Evolutionary conservation across 2,888 invertebrate species (phyloP).

Genomic region (Artemia sinica): DNA sequence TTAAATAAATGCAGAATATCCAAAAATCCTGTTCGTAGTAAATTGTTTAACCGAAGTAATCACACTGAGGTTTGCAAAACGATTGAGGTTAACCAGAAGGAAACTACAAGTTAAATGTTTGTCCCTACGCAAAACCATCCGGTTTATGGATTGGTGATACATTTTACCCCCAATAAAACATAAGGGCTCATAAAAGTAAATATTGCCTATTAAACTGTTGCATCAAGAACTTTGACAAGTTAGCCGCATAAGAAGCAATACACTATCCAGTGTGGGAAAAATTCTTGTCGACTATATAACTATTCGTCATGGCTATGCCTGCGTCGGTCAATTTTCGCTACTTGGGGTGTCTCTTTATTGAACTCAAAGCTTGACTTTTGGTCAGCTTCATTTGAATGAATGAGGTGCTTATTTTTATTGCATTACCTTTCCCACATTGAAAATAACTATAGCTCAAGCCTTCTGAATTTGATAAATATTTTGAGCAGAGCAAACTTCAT

Average conservation of each 20-base stretch:
- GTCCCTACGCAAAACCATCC: slow-evolving; percentile 14
- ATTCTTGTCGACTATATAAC: slow-evolving; percentile 7
- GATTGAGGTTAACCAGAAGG: slow-evolving; percentile 13
- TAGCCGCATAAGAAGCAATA: slow-evolving; percentile 5
- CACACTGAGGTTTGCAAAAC: neutral
- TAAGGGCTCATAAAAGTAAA: slow-evolving; percentile 12
- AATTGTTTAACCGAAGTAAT: slow-evolving; percentile 5
- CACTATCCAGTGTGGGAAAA: slow-evolving; percentile 8
- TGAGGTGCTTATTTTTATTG: no score
- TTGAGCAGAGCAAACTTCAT: no score
- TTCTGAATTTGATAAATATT: no score
- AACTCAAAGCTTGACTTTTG: no score
- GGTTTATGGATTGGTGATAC: slow-evolving; percentile 9
- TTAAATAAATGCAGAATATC: no score
- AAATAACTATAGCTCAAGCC: no score
- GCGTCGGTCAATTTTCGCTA: no score
- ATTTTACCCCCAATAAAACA: slow-evolving; percentile 11
- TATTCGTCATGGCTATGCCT: no score
- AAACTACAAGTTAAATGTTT: slow-evolving; percentile 12
- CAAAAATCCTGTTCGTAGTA: no score
- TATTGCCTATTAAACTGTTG: slow-evolving; percentile 14
- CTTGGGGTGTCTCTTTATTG: no score
- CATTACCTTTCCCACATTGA: no score
- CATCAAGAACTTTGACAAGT: slow-evolving; percentile 5
- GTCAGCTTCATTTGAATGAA: no score